Evolutionary conservation across 2,888 invertebrate species (phyloP).

Genomic region (Belgica antarctica): DNA sequence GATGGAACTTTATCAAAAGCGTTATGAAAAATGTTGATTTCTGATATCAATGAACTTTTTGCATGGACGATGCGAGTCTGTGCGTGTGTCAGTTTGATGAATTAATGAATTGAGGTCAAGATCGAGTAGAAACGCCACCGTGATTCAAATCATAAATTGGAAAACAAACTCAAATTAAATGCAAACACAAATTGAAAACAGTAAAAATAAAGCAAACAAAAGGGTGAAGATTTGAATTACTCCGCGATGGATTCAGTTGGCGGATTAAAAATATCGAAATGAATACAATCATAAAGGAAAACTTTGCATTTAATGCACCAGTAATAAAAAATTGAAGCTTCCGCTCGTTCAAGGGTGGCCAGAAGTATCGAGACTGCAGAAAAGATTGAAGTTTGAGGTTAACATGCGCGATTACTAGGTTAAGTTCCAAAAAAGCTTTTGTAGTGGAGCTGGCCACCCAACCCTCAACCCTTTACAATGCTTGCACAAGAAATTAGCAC

Average conservation of each 20-base stretch:
- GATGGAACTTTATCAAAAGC: constrained; percentile 38
- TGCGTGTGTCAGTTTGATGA: background rate
- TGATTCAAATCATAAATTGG: constrained; percentile 6
- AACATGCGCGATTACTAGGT: too few species aligned
- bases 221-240: background rate
- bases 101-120: background rate
- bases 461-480: too few species aligned
- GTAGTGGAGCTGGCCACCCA: too few species aligned
- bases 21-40: constrained; percentile 35
- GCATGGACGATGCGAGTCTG: background rate
- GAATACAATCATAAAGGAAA: too few species aligned
- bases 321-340: too few species aligned
- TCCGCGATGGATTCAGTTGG: background rate
- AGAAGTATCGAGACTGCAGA: too few species aligned
- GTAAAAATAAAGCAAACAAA: background rate
- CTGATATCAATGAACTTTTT: constrained; percentile 10
- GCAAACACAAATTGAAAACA: too few species aligned
- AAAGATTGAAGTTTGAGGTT: too few species aligned
- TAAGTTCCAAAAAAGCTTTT: too few species aligned
- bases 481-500: background rate
- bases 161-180: background rate
- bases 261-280: too few species aligned
- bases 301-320: too few species aligned
- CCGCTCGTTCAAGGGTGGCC: too few species aligned
- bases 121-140: background rate